These are phyloP conservation scores for Xestia c-nigrum DNA, from an alignment of 2,888 invertebrate species.

Conservation along the genomic window DNA sequence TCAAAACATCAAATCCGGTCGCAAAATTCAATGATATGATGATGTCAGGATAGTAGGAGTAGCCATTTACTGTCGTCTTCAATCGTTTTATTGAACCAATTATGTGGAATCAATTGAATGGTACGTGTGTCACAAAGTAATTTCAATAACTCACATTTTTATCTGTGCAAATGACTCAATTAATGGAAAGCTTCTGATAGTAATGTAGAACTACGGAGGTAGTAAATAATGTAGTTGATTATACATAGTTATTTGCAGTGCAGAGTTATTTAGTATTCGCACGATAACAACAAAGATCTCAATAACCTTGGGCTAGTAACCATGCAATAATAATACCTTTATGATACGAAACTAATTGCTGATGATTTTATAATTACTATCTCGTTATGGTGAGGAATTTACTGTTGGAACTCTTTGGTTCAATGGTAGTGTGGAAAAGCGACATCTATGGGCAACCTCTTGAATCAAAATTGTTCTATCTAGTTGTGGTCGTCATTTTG, in stretches of 20 bases:
- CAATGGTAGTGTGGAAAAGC: neutral
- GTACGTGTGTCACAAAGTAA: slow-evolving; percentile 5
- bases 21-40: neutral
- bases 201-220: neutral
- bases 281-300: neutral
- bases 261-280: neutral
- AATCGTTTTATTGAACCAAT: slow-evolving; percentile 1
- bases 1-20: neutral
- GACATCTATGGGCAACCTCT: slow-evolving; percentile 38
- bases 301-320: slow-evolving; percentile 13
- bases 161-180: slow-evolving; percentile 4
- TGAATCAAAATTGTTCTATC: neutral
- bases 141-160: slow-evolving; percentile 15
- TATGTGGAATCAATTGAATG: slow-evolving; percentile 11
- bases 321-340: slow-evolving; percentile 5
- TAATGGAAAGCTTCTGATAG: neutral
- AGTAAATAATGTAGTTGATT: neutral
- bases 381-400: neutral
- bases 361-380: slow-evolving; percentile 22
- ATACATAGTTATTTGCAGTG: neutral
- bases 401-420: neutral
- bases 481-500: neutral
- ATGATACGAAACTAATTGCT: slow-evolving; percentile 19
- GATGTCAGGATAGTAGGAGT: neutral
- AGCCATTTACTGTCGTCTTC: neutral